Percentiles rank a stretch among this genome's conserved stretches.
phyloP scores from a whole-genome alignment of 2,797 vertebrate species.

The Lepilemur ruficaudatus region DNA sequence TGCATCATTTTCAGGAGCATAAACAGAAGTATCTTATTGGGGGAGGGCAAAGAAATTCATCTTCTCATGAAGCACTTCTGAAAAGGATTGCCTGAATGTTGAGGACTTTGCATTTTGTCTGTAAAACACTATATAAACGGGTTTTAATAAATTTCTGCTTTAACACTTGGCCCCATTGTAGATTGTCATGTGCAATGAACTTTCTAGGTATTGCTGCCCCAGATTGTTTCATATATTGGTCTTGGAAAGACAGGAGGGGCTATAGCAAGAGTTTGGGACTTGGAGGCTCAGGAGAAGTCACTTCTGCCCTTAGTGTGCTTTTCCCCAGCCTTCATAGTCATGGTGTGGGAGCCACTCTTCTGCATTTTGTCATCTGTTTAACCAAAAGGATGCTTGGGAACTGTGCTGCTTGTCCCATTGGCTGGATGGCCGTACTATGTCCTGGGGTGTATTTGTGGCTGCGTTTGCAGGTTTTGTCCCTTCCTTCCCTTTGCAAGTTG shows the following conservation, averaged over 20 bases:
- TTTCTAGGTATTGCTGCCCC: not conserved
- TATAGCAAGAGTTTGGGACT: not conserved
- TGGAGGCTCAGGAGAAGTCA: not conserved
- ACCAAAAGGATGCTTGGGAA: not conserved
- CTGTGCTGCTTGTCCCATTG: not conserved
- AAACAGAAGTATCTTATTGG: not conserved
- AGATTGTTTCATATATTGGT: not conserved
- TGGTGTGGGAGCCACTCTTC: not conserved
- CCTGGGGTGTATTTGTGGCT: not conserved
- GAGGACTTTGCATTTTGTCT: constrained; percentile 63
- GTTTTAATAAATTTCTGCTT: constrained; percentile 85
- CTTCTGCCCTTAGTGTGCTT: not conserved
- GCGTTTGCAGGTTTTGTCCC: not conserved
- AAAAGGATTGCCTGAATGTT: constrained; percentile 53
- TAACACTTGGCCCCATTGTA: constrained; percentile 64
- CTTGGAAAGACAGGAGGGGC: not conserved
- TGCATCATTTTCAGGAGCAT: constrained; percentile 60
- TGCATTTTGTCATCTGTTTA: not conserved
- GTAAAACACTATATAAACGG: constrained; percentile 73
- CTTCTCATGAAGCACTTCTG: constrained; percentile 54
- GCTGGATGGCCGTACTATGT: not conserved
- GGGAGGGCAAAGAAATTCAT: constrained; percentile 48
- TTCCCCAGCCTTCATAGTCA: not conserved
- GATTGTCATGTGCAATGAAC: not conserved
- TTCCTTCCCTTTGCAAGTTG: not conserved